These are phyloP conservation scores for Pelagia noctiluca DNA, from an alignment of 30 jellyfish, hydroid and myxozoan genomes.

Conservation along the genomic window DNA sequence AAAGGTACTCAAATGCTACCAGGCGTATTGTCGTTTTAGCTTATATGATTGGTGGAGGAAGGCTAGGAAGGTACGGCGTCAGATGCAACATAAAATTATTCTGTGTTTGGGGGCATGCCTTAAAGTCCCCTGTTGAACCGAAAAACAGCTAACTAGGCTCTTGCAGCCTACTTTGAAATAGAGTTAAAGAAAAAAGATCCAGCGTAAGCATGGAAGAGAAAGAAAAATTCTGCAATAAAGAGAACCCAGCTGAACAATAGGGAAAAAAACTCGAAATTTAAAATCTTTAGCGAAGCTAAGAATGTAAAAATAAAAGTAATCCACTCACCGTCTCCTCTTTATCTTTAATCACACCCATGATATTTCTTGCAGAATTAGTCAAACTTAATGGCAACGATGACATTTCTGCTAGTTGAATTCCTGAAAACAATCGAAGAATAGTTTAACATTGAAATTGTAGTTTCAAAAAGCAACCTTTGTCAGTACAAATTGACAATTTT, in stretches of 20 bases:
- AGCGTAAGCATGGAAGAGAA: not conserved
- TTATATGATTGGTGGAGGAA: no score
- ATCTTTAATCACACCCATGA: conserved; percentile 50
- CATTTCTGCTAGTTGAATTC: conserved; percentile 84
- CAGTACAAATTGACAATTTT: no score
- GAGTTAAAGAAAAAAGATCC: not conserved
- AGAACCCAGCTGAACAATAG: no score
- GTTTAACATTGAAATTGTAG: not conserved
- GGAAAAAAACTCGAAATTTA: no score
- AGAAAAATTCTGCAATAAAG: not conserved
- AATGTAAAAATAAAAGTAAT: not conserved
- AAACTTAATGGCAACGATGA: conserved; percentile 80
- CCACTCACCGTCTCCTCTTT: conserved; percentile 27
- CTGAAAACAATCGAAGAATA: conserved; percentile 20
- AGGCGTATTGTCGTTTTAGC: no score
- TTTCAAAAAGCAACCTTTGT: not conserved
- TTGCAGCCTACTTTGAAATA: not conserved
- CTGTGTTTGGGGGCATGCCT: no score
- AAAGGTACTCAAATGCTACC: no score
- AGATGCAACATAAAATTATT: no score
- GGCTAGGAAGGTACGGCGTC: no score
- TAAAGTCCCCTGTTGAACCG: no score
- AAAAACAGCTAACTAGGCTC: not conserved
- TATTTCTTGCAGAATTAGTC: conserved; percentile 62
- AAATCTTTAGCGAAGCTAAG: no score